A percentile compares a stretch with the other conserved stretches of the same genome.
Conservation (phyloP, 1,140 invertebrate species). For the Hetaerina americana region DNA sequence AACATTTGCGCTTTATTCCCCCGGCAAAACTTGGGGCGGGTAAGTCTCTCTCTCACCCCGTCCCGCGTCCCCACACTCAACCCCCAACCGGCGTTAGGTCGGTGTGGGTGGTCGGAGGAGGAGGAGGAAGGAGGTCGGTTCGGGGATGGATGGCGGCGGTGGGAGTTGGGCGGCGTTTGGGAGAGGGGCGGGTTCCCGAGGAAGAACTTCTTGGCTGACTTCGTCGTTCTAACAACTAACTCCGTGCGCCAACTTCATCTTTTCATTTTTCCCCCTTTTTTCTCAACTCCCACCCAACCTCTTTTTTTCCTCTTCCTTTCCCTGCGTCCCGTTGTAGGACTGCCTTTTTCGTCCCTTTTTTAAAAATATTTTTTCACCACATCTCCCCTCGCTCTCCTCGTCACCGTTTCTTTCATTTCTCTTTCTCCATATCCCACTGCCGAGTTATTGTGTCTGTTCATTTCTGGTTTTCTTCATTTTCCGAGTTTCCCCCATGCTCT, state of each 20-base stretch:
- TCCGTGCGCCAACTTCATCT: background rate
- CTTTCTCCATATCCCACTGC: background rate
- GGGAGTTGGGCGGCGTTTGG: conserved; percentile 1
- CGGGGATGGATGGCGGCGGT: conserved; percentile 11
- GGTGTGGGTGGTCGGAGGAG: too few species aligned
- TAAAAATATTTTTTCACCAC: too few species aligned
- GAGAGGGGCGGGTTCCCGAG: background rate
- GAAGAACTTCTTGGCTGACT: background rate
- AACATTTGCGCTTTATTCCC: background rate
- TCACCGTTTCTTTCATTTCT: background rate
- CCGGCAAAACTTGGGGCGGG: conserved; percentile 16
- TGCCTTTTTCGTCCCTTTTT: background rate
- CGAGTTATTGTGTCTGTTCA: background rate
- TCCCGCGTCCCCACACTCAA: conserved; percentile 26
- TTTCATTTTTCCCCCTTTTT: background rate
- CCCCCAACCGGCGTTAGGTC: conserved; percentile 31
- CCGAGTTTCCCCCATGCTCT: background rate
- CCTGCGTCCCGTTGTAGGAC: background rate
- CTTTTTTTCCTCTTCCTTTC: background rate
- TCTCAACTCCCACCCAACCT: background rate
- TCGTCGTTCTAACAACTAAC: background rate
- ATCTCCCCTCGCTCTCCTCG: background rate
- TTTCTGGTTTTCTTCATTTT: background rate
- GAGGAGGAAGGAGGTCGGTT: conserved; percentile 26
- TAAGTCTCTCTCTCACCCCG: conserved; percentile 22